phyloP scores from a whole-genome alignment of 2,888 invertebrate species.

The Trisateles emortualis region DNA sequence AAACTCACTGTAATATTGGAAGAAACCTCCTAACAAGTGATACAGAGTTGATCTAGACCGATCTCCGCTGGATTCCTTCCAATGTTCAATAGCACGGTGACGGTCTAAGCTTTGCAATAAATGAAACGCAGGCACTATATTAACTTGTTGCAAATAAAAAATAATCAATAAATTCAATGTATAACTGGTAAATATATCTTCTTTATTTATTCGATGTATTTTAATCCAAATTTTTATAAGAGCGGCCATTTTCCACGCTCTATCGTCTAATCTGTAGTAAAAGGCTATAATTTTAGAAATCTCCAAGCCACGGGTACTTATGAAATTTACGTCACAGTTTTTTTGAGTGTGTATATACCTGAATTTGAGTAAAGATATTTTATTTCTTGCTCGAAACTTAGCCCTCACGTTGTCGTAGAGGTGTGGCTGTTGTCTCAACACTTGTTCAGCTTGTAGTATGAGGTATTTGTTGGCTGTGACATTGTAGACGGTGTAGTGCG shows the following conservation, averaged over 20 bases:
- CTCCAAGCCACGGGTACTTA: not conserved
- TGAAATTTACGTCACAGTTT: conserved; percentile 1
- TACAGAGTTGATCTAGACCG: conserved; percentile 9
- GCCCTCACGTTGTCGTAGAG: not conserved
- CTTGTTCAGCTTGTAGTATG: not conserved
- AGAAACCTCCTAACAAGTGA: conserved; percentile 39
- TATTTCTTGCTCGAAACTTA: not conserved
- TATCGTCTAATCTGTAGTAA: not conserved
- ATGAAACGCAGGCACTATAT: conserved; percentile 1
- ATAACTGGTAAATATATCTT: not conserved
- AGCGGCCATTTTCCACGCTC: not conserved
- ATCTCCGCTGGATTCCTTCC: too few relatives aligned
- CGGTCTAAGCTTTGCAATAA: not conserved
- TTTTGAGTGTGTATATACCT: not conserved
- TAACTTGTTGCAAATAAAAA: conserved; percentile 34
- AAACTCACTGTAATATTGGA: conserved; percentile 40
- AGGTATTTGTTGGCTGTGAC: not conserved
- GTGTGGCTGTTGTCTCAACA: not conserved
- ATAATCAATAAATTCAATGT: conserved; percentile 16
- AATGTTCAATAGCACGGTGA: not conserved
- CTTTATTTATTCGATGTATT: not conserved
- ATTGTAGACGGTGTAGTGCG: not conserved
- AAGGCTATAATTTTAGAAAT: not conserved
- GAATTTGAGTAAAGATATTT: not conserved
- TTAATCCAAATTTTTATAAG: conserved; percentile 9